Conservation (phyloP, 1,140 invertebrate species). For the Zaprionus tsacasi region DNA sequence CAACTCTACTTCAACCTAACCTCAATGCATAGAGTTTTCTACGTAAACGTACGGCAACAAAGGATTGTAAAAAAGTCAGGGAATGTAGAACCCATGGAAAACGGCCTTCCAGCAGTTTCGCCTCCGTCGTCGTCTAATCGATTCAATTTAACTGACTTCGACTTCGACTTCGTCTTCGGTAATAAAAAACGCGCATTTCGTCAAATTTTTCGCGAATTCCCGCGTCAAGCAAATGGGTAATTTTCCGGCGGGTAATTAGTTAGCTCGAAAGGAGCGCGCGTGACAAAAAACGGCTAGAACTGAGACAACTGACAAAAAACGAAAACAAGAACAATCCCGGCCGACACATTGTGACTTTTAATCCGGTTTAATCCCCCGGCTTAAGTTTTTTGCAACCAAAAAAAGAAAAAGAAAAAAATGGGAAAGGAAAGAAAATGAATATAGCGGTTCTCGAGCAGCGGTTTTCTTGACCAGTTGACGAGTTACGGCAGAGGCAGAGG, state of each 20-base stretch:
- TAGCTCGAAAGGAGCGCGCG: conserved; percentile 65
- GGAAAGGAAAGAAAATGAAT: conserved; percentile 24
- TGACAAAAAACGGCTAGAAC: conserved; percentile 35
- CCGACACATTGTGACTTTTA: conserved; percentile 68
- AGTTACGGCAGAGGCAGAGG: conserved; percentile 32
- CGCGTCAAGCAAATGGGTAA: conserved; percentile 74
- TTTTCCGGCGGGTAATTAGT: conserved; percentile 72
- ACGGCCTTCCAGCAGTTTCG: conserved; percentile 16
- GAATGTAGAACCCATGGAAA: conserved; percentile 53
- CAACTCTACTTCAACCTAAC: conserved; percentile 9
- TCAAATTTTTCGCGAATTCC: conserved; percentile 78
- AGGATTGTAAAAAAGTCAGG: conserved; percentile 80
- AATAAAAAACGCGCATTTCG: conserved; percentile 33
- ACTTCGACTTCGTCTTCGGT: conserved; percentile 42
- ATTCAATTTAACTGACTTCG: conserved; percentile 75
- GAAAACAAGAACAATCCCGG: conserved; percentile 55
- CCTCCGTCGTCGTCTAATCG: conserved; percentile 66
- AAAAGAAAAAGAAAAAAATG: conserved; percentile 9
- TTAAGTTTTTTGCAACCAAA: conserved; percentile 73
- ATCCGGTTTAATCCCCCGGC: conserved; percentile 80
- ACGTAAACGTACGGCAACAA: conserved; percentile 55
- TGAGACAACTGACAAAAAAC: conserved; percentile 11
- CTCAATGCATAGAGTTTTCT: conserved; percentile 38
- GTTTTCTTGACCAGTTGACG: conserved; percentile 29
- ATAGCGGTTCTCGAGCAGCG: conserved; percentile 20